Conservation (phyloP, 2,797 vertebrate species). For the Notamacropus eugenii region DNA sequence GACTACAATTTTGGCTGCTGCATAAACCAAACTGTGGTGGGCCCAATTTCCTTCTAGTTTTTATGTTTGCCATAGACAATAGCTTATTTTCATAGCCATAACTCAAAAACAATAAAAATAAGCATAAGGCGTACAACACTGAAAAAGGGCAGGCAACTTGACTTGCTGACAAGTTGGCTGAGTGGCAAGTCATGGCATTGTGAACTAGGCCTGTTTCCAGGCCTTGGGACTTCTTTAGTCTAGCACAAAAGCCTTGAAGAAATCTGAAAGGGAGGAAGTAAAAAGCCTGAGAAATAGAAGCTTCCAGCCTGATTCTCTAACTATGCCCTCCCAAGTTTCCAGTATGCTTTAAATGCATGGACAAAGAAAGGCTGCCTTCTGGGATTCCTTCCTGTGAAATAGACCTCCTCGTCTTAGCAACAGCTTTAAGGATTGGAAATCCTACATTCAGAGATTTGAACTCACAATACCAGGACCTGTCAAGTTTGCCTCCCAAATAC, state of each 20-base stretch:
- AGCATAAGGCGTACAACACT: background rate
- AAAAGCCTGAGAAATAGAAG: constrained; percentile 6
- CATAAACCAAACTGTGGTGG: background rate
- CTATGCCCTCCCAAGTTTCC: background rate
- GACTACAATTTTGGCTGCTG: background rate
- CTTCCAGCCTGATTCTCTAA: background rate
- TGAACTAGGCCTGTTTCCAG: constrained; percentile 1
- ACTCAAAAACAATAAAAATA: background rate
- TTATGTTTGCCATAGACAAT: background rate
- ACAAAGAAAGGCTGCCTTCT: background rate
- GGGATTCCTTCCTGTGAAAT: background rate
- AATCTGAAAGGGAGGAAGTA: constrained; percentile 3
- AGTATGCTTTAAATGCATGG: background rate
- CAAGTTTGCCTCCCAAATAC: background rate
- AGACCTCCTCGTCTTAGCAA: background rate
- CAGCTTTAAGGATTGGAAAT: background rate
- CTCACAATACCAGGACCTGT: background rate
- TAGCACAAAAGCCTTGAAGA: constrained; percentile 5
- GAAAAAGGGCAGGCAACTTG: background rate
- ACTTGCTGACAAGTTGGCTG: background rate
- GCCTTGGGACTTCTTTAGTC: background rate
- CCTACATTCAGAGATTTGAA: background rate
- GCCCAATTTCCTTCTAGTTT: background rate
- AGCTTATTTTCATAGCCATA: background rate
- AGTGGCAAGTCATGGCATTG: background rate